Conservation (phyloP, 2,113 vertebrate species). For the Balaenoptera acutorostrata region DNA sequence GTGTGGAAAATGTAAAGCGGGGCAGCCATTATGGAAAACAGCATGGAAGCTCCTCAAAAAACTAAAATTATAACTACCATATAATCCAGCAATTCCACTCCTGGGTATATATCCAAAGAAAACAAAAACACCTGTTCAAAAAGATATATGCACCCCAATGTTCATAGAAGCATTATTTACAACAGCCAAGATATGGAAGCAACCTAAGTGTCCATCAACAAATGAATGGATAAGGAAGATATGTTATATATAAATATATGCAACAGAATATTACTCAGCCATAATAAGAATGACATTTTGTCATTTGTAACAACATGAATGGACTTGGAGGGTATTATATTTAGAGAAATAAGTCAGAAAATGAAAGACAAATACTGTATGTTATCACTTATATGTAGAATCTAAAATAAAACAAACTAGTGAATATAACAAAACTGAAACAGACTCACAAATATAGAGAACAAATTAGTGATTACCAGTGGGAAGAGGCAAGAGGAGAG, state of each 20-base stretch:
- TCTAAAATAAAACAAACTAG: background rate
- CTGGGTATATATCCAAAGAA: background rate
- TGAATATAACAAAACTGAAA: background rate
- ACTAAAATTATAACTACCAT: background rate
- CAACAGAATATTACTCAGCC: no score
- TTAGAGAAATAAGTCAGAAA: background rate
- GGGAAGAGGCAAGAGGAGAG: background rate
- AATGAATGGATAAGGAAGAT: background rate
- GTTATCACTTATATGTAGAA: background rate
- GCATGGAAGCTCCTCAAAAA: background rate
- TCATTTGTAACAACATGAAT: background rate
- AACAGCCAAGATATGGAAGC: no score
- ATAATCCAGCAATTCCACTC: background rate
- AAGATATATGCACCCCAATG: background rate
- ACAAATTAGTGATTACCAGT: background rate
- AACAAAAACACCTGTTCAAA: background rate
- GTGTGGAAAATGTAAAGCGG: background rate
- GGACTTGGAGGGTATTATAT: background rate
- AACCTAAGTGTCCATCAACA: background rate
- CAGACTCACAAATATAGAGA: background rate
- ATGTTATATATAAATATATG: background rate
- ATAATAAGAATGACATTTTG: background rate
- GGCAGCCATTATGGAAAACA: background rate
- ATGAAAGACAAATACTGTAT: background rate
- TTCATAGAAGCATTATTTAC: background rate